These are phyloP conservation scores for Neomorphus geoffroyi DNA, from an alignment of 2,797 vertebrate species.

Conservation along the genomic window DNA sequence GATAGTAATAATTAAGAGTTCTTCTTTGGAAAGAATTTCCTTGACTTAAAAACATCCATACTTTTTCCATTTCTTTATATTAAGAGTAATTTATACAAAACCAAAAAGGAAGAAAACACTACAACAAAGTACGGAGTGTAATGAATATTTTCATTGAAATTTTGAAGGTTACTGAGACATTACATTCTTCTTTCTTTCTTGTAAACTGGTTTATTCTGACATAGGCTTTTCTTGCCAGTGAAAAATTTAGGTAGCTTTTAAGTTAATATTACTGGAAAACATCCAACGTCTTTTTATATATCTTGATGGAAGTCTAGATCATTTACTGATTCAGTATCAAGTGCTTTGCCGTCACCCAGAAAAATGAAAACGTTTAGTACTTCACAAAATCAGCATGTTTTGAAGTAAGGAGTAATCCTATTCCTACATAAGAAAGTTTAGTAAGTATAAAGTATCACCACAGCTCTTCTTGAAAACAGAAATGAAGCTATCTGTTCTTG, in stretches of 20 bases:
- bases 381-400: neutral
- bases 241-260: neutral
- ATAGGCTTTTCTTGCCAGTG: neutral
- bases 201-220: neutral
- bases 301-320: neutral
- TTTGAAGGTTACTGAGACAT: neutral
- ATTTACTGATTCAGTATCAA: neutral
- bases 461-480: neutral
- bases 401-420: neutral
- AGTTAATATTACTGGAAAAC: neutral
- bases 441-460: neutral
- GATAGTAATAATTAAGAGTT: neutral
- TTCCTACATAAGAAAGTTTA: neutral
- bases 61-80: neutral
- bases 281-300: neutral
- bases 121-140: neutral
- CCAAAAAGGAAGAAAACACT: neutral
- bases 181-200: neutral
- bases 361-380: neutral
- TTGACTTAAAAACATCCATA: neutral
- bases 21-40: neutral
- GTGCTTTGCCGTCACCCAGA: neutral
- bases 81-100: neutral
- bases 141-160: neutral
- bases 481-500: neutral